Evolutionary conservation across 1,140 invertebrate genomes (phyloP), one percentile per base, ranked within the genome.

Genomic region (Drosophila fuyamai): DNA sequence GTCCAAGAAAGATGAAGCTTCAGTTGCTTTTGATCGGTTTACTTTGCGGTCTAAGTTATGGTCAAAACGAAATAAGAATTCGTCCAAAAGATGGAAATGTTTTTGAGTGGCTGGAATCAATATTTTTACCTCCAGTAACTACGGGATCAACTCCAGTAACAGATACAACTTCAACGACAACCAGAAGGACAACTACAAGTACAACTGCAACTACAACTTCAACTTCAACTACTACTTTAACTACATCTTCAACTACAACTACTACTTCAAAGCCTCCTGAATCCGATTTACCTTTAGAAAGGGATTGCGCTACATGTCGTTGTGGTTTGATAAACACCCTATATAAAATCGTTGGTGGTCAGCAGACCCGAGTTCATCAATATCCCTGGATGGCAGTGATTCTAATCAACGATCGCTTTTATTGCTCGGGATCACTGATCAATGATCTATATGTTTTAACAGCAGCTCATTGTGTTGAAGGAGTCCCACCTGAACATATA

Each of bases 371-470:
- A 61, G 92, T 94, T 10, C 94, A 95, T 75, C 95, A 97, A 86
- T 96, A 96, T 82, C 96, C 96, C 0, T 97, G 96, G 96, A 94
- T 96, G 81, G 95, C 94, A 1, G 95, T 94, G 29, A 92, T 97
- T 14, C 93, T 94, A 60, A 95, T 95, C 82, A 93, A 94, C 44
- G 94, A 94, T 3, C 93, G 94, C 58, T 96, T 97, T 91, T 96
- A 96, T 74, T 97, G 96, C 86, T 95, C 95, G 1, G 96, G 94
- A 2, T 95, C 95, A 8, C 90, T 97, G 40, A 95, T 97, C 79
- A 95, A 94, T 6, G 92, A 93, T 32, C 93, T 91, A 13, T 90
- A 86, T 41, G 77, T 92, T 32, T 56, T 92, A 0, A 92, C 90
- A 2, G 90, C 91, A 5, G 85, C 81, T 0, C 91, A 92, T 27